phyloP scores from a whole-genome alignment of 2,113 vertebrate genomes.

The Panthera leo region DNA sequence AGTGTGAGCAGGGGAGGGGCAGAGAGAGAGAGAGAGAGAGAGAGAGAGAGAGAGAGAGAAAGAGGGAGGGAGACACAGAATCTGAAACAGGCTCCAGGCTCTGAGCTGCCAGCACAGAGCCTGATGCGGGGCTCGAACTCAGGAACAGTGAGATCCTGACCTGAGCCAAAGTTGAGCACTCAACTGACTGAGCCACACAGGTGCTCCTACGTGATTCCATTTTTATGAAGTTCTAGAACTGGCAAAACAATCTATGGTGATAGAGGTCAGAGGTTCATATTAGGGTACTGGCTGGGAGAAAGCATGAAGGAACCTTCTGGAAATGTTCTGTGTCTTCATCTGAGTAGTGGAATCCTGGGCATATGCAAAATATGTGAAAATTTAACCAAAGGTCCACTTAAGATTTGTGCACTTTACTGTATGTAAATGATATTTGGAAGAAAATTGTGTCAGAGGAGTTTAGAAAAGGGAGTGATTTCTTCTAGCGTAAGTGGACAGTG shows the following conservation, averaged over 20 bases:
- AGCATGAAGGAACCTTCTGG: not conserved
- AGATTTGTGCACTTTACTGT: not conserved
- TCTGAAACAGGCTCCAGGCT: too few relatives aligned
- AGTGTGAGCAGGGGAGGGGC: too few relatives aligned
- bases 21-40: too few relatives aligned
- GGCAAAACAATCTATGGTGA: not conserved
- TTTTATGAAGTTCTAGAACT: not conserved
- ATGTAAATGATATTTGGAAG: not conserved
- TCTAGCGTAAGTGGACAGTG: not conserved
- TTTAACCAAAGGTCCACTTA: not conserved
- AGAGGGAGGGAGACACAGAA: too few relatives aligned
- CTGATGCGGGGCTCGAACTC: too few relatives aligned
- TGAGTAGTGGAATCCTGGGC: not conserved
- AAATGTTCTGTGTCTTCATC: constrained; percentile 4
- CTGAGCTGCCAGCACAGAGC: too few relatives aligned
- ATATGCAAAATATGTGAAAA: not conserved
- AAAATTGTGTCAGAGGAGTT: not conserved
- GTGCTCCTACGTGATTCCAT: not conserved
- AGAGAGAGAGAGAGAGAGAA: too few relatives aligned
- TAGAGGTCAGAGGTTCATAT: not conserved
- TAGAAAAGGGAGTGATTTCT: not conserved
- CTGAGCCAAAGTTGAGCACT: too few relatives aligned
- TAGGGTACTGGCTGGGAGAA: not conserved
- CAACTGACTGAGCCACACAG: too few relatives aligned
- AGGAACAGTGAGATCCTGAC: too few relatives aligned